phyloP scores from a whole-genome alignment of 2,888 invertebrate species.

The Pomacea canaliculata region DNA sequence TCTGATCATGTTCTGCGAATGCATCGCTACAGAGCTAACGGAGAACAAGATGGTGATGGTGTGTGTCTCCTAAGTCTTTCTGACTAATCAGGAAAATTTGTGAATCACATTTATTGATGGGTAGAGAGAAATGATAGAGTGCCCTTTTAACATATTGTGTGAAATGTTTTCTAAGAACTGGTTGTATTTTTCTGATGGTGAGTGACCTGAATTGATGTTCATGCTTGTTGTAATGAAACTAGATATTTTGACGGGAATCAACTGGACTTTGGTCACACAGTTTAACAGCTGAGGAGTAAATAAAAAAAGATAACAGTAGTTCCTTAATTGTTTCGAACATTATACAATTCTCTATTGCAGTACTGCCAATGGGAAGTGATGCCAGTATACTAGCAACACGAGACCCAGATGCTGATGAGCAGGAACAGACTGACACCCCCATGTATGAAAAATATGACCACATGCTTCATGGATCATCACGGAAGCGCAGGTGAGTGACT shows the following conservation, averaged over 20 bases:
- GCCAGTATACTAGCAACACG: constrained; percentile 89
- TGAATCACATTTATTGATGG: no score
- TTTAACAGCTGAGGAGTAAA: no score
- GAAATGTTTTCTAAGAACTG: not conserved
- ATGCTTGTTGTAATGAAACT: not conserved
- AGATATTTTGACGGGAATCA: no score
- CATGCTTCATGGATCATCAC: constrained; percentile 85
- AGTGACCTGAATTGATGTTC: not conserved
- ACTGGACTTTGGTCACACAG: no score
- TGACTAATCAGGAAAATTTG: no score
- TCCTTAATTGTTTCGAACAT: no score
- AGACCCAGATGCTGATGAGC: constrained; percentile 76
- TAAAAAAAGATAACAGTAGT: no score
- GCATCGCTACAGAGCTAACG: constrained; percentile 94
- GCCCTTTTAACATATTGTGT: not conserved
- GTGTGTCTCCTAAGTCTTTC: constrained; percentile 24
- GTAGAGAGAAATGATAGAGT: no score
- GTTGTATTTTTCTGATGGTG: not conserved
- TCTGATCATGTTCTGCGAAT: constrained; percentile 97
- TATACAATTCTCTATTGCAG: constrained; percentile 40
- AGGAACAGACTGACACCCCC: constrained; percentile 63
- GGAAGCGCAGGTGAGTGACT: constrained; percentile 75
- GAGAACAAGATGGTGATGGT: constrained; percentile 95
- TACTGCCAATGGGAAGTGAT: constrained; percentile 83
- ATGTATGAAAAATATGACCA: constrained; percentile 95